A percentile compares a stretch with the other conserved stretches of the same genome.
These are phyloP conservation scores for Drosophila affinis DNA, from an alignment of 2,888 invertebrate genomes.

Conservation along the genomic window DNA sequence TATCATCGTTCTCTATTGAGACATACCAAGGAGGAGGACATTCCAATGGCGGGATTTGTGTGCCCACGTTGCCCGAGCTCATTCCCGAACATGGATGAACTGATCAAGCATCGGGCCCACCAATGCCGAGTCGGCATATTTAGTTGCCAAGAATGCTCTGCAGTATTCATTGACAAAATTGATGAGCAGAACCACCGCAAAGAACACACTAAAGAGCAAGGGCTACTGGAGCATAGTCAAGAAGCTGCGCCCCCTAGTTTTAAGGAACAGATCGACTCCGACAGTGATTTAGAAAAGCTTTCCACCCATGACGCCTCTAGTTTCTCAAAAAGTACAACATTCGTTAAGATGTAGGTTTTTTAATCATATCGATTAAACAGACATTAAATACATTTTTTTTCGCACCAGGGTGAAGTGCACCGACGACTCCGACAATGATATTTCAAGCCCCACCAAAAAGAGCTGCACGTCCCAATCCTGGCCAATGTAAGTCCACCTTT, in stretches of 20 bases:
- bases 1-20: neutral
- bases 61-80: constrained; percentile 7
- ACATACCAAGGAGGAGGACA: too few relatives aligned
- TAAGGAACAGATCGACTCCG: neutral
- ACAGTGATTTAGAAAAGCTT: neutral
- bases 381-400: neutral
- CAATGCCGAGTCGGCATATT: neutral
- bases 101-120: neutral
- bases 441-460: neutral
- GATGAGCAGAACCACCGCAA: neutral
- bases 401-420: neutral
- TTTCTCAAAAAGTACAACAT: neutral
- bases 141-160: neutral
- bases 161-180: neutral
- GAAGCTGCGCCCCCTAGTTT: neutral
- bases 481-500: neutral
- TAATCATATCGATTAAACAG: neutral
- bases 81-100: neutral
- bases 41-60: neutral
- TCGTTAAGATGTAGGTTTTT: neutral
- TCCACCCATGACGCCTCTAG: neutral
- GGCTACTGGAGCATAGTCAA: neutral
- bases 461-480: neutral
- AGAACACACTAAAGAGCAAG: neutral
- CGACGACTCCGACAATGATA: neutral